Percentiles rank a stretch among this genome's conserved stretches.
Conservation (phyloP, 2,113 vertebrate species). For the Myxocyprinus asiaticus region DNA sequence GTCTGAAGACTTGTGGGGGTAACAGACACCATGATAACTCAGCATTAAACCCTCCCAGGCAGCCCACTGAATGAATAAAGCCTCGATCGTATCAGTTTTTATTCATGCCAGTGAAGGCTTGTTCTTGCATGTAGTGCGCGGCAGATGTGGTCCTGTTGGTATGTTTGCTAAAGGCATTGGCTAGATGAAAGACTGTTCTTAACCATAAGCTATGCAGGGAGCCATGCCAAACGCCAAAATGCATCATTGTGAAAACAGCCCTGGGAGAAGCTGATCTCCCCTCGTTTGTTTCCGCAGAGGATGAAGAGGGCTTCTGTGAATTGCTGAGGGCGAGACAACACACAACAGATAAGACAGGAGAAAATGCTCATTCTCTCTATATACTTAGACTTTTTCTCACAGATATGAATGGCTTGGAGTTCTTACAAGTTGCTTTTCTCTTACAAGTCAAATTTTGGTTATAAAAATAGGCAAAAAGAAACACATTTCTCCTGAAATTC, state of each 20-base stretch:
- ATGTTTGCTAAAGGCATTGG: slow-evolving; percentile 76
- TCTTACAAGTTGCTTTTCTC: too few species aligned
- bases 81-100: slow-evolving; percentile 73
- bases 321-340: slow-evolving; percentile 61
- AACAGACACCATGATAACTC: slow-evolving; percentile 50
- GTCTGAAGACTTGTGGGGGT: slow-evolving; percentile 49
- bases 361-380: slow-evolving; percentile 20
- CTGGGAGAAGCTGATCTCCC: slow-evolving; percentile 57
- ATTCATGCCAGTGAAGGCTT: slow-evolving; percentile 75
- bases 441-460: too few species aligned
- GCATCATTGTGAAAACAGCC: slow-evolving; percentile 78
- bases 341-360: neutral
- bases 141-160: slow-evolving; percentile 68
- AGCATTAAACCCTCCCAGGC: slow-evolving; percentile 52
- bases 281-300: slow-evolving; percentile 48
- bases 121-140: slow-evolving; percentile 70
- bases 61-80: slow-evolving; percentile 72
- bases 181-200: slow-evolving; percentile 78
- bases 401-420: slow-evolving; percentile 20
- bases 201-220: slow-evolving; percentile 81
- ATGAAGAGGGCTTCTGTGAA: slow-evolving; percentile 33
- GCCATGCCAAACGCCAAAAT: slow-evolving; percentile 77
- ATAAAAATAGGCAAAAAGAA: too few species aligned
- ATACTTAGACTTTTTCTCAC: too few species aligned
- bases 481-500: too few species aligned